Base-by-base conservation (phyloP, 1,140 invertebrate species). In the Aphidius gifuensis region DNA sequence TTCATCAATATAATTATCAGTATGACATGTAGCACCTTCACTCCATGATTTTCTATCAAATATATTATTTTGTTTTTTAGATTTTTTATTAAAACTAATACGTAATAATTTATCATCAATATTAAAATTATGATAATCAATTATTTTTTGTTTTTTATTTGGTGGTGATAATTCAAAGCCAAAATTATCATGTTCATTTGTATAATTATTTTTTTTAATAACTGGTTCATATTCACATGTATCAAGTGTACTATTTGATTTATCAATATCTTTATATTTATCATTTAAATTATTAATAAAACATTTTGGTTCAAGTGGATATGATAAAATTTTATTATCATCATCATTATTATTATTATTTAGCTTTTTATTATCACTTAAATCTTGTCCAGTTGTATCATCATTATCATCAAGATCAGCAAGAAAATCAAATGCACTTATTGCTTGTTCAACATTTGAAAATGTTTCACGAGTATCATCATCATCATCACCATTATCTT, bases 341-440 rank as follows among this genome's bases (percentile, higher is more conserved):
- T 64, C 9, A 23, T 63, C 45, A 43, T 48, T 48, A 16, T 61
- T 49, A 43, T 9, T 16, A 40, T 7, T 16, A 5, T 43, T 40
- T 42, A 8, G 4, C 4, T 5, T 53, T 21, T 9, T 16, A 11
- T 11, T 39, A 43, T 55, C 40, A 32, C 1, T 32, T 32, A 32
- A 32, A 32, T 32, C 23, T 3, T 32, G 2, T 32, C 1, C 4
- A 39, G 21, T 6, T n/a, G 40, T 62, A 5, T 75, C 74, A 0
- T 74, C 72, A 21, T 66, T 66, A 42, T 78, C 74, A 3, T 79
- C 76, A 21, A 75, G 61, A 32, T 80, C 77, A 0, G 73, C 42
- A 4, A 80, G 69, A 16, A 80, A 80, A 56, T 80, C 69, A 58
- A 80, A 80, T 0, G 79, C 79, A 6, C 73, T 78, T 53, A 80